Evolutionary conservation across 2,888 invertebrate genomes (phyloP).

Genomic region (Rapana venosa): DNA sequence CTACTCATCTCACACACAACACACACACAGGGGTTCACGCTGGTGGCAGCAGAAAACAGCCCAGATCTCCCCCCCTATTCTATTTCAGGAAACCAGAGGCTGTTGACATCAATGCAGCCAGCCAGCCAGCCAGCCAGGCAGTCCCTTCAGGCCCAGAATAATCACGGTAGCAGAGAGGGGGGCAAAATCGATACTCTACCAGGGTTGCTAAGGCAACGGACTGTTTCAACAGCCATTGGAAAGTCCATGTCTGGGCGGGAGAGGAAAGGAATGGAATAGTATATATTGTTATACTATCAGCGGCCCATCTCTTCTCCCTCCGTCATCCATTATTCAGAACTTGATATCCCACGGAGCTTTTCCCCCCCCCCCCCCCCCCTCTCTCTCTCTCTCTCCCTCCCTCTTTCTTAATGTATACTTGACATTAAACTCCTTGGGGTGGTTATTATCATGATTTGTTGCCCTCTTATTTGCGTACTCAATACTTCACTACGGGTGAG

Average conservation of each 20-base stretch:
- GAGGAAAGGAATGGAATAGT: not conserved
- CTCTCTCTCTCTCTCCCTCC: not conserved
- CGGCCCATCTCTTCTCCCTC: not conserved
- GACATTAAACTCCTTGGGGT: too few species aligned
- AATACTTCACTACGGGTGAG: too few species aligned
- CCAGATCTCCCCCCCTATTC: not conserved
- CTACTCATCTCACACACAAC: too few species aligned
- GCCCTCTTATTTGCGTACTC: not conserved
- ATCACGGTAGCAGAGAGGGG: not conserved
- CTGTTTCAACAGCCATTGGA: constrained; percentile 46
- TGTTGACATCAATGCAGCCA: not conserved
- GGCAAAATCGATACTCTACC: constrained; percentile 44
- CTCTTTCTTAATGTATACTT: too few species aligned
- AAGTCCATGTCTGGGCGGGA: constrained; percentile 26
- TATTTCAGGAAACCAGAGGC: constrained; percentile 1
- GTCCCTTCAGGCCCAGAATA: constrained; percentile 42
- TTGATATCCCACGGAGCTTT: not conserved
- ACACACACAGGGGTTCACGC: not conserved
- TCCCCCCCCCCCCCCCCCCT: not conserved
- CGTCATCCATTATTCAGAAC: constrained; percentile 13
- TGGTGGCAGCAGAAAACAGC: not conserved
- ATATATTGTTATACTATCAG: not conserved
- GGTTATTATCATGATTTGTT: not conserved
- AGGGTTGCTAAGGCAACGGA: constrained; percentile 43
- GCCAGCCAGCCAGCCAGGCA: constrained; percentile 15